Conservation (phyloP, 2,797 vertebrate genomes). For the Odontamblyopus lacepedii region DNA sequence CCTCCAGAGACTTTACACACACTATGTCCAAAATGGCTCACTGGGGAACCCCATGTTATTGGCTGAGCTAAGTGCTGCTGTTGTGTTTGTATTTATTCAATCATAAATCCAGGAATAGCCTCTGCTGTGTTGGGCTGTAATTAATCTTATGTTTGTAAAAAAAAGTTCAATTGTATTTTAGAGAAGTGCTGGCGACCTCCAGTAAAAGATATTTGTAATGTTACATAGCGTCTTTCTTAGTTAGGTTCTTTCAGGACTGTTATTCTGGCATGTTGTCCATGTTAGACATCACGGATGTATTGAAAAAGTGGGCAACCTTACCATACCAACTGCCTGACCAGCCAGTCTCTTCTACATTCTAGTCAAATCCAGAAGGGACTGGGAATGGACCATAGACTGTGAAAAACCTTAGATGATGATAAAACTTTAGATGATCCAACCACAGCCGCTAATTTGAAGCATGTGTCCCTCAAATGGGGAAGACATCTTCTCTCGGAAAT, state of each 20-base stretch:
- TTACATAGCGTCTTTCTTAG: slow-evolving; percentile 21
- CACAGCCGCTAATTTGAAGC: too few relatives aligned
- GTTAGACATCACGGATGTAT: too few relatives aligned
- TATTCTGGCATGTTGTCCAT: not conserved
- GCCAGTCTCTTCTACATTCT: too few relatives aligned
- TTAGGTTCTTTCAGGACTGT: not conserved
- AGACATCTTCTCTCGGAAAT: too few relatives aligned
- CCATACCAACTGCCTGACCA: too few relatives aligned
- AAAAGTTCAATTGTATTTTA: slow-evolving; percentile 24
- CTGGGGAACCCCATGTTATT: slow-evolving; percentile 8
- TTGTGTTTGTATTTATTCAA: slow-evolving; percentile 10
- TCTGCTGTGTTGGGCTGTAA: slow-evolving; percentile 11
- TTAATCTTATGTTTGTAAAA: slow-evolving; percentile 15
- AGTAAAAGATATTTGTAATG: slow-evolving; percentile 10
- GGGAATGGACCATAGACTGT: too few relatives aligned
- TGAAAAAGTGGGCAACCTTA: too few relatives aligned
- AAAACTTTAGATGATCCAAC: too few relatives aligned
- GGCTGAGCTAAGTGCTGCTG: slow-evolving; percentile 9
- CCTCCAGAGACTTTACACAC: not conserved
- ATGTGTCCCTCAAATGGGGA: too few relatives aligned
- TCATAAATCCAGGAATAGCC: slow-evolving; percentile 19
- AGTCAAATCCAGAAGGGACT: too few relatives aligned
- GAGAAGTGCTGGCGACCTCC: not conserved
- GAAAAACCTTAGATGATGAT: too few relatives aligned
- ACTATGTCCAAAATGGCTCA: slow-evolving; percentile 2